Evolutionary conservation across 2,113 vertebrate species (phyloP).

Genomic region (Paracanthobrama guichenoti): DNA sequence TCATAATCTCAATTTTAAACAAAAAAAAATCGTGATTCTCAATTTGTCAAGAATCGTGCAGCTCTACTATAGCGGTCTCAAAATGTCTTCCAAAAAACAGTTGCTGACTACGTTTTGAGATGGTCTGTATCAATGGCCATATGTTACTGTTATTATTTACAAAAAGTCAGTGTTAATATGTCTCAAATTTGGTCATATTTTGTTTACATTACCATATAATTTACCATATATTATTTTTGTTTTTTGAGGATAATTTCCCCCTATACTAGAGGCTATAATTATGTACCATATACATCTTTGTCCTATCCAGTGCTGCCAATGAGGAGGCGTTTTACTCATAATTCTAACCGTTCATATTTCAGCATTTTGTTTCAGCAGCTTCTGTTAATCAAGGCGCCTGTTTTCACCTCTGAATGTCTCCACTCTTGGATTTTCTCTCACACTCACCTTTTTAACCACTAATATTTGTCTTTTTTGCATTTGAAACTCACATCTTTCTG

Average conservation of each 20-base stretch:
- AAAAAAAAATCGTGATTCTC: no score
- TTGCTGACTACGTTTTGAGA: background rate
- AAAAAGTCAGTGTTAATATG: no score
- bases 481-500: background rate
- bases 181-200: no score
- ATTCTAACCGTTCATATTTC: conserved; percentile 59
- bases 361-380: conserved; percentile 39
- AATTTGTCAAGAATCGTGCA: no score
- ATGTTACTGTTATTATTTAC: no score
- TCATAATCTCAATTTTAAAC: no score
- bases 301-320: conserved; percentile 64
- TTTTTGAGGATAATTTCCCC: background rate
- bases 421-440: conserved; percentile 36
- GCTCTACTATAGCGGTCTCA: no score
- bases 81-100: background rate
- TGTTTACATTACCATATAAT: no score
- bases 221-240: no score
- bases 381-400: conserved; percentile 51
- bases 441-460: conserved; percentile 18
- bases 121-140: background rate
- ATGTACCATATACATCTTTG: background rate
- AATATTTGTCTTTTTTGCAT: conserved; percentile 29
- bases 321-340: conserved; percentile 44
- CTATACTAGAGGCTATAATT: background rate
- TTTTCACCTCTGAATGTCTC: conserved; percentile 58